These are phyloP conservation scores for Typhlichthys eigenmanni DNA, from an alignment of 2,797 vertebrate species.

Conservation along the genomic window DNA sequence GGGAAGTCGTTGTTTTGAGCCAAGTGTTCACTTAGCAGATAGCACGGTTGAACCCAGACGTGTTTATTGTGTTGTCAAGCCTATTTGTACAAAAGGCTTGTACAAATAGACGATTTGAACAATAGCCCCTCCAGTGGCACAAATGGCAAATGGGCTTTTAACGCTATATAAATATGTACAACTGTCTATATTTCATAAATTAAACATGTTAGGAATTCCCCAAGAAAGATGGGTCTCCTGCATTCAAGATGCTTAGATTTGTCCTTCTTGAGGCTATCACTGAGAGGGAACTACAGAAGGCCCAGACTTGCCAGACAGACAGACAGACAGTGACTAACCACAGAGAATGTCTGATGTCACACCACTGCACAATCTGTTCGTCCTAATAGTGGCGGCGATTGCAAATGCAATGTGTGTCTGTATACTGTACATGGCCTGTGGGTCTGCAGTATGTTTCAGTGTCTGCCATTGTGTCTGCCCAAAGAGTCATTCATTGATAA, in stretches of 20 bases:
- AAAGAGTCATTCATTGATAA: conserved; percentile 33
- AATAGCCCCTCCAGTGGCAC: conserved; percentile 7
- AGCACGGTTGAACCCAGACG: too few species aligned
- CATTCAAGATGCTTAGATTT: neutral
- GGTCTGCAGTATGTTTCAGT: conserved; percentile 9
- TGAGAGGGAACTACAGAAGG: neutral
- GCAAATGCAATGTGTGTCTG: conserved; percentile 17
- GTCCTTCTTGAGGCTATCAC: neutral
- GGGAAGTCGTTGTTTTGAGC: conserved; percentile 55
- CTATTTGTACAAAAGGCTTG: too few species aligned
- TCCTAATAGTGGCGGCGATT: conserved; percentile 21
- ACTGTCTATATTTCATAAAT: conserved; percentile 2
- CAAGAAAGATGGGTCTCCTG: neutral
- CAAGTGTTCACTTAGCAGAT: conserved; percentile 30
- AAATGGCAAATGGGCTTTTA: conserved; percentile 9
- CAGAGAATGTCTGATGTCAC: conserved; percentile 22
- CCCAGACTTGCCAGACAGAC: too few species aligned
- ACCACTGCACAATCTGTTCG: conserved; percentile 5
- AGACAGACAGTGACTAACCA: neutral
- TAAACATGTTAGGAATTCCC: conserved; percentile 6
- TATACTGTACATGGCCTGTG: conserved; percentile 14
- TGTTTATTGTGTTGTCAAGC: too few species aligned
- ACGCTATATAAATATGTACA: too few species aligned
- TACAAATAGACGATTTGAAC: neutral
- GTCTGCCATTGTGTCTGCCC: conserved; percentile 15